Evolutionary conservation across 2,888 invertebrate species (phyloP).

Genomic region (Brenthis hecate): DNA sequence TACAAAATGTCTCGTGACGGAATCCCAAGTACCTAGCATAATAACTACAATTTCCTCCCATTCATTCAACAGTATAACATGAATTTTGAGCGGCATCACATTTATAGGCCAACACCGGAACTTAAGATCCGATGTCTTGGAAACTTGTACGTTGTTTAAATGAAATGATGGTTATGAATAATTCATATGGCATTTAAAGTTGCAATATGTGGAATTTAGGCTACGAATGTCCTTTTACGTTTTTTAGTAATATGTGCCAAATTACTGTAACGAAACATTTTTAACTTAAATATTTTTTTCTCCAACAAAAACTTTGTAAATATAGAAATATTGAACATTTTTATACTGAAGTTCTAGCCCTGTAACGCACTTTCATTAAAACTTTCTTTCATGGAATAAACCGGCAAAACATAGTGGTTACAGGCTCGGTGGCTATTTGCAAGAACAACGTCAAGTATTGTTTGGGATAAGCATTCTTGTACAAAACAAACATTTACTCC

Average conservation of each 20-base stretch:
- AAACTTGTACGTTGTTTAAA: conserved; percentile 12
- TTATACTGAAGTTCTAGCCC: too few relatives aligned
- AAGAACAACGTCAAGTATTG: too few relatives aligned
- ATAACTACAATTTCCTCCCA: conserved; percentile 49
- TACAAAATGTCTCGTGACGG: conserved; percentile 42
- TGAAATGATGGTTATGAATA: conserved; percentile 7
- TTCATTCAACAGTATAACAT: conserved; percentile 43
- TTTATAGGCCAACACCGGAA: conserved; percentile 34
- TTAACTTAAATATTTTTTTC: too few relatives aligned
- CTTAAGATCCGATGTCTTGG: conserved; percentile 31
- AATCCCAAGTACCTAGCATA: conserved; percentile 45
- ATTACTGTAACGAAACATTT: too few relatives aligned
- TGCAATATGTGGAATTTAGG: conserved; percentile 12
- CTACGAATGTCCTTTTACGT: background rate
- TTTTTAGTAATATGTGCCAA: conserved; percentile 15
- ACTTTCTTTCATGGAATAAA: too few relatives aligned
- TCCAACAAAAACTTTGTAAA: too few relatives aligned
- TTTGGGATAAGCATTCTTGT: too few relatives aligned
- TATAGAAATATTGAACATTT: too few relatives aligned
- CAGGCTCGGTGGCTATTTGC: too few relatives aligned
- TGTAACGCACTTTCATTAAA: too few relatives aligned
- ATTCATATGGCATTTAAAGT: conserved; percentile 3
- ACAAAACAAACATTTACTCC: too few relatives aligned
- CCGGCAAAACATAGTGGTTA: too few relatives aligned
- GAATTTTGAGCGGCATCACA: conserved; percentile 41